Conservation (phyloP, 2,113 vertebrate species). For the Rana temporaria region DNA sequence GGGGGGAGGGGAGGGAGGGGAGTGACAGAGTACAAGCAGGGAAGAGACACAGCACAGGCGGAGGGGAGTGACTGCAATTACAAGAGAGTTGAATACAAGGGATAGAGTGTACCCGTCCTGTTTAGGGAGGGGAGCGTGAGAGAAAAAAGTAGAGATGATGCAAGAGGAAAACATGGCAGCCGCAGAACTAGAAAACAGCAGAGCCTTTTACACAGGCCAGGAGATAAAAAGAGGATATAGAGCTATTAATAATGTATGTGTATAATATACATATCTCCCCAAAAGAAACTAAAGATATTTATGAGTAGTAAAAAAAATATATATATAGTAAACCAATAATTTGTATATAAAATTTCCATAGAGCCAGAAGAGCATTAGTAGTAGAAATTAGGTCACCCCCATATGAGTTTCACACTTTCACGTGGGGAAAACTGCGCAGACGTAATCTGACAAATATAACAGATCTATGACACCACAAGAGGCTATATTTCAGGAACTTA, state of each 20-base stretch:
- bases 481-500: too few species aligned
- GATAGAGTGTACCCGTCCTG: conserved; percentile 34
- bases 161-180: conserved; percentile 42
- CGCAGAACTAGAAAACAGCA: not conserved
- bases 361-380: too few species aligned
- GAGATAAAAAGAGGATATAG: not conserved
- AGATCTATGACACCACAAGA: too few species aligned
- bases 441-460: too few species aligned
- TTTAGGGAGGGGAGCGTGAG: conserved; percentile 39
- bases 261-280: too few species aligned
- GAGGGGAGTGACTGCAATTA: conserved; percentile 22
- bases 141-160: conserved; percentile 48
- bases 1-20: conserved; percentile 11
- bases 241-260: not conserved
- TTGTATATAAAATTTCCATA: too few species aligned
- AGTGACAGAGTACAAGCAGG: not conserved
- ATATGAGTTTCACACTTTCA: too few species aligned
- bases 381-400: too few species aligned
- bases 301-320: too few species aligned
- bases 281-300: too few species aligned
- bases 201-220: not conserved
- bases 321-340: too few species aligned
- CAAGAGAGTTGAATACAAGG: conserved; percentile 21
- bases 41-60: not conserved
- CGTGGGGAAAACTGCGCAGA: too few species aligned